These are phyloP conservation scores for Gasterosteus aculeatus DNA, from an alignment of 2,113 vertebrate genomes.

Conservation along the genomic window DNA sequence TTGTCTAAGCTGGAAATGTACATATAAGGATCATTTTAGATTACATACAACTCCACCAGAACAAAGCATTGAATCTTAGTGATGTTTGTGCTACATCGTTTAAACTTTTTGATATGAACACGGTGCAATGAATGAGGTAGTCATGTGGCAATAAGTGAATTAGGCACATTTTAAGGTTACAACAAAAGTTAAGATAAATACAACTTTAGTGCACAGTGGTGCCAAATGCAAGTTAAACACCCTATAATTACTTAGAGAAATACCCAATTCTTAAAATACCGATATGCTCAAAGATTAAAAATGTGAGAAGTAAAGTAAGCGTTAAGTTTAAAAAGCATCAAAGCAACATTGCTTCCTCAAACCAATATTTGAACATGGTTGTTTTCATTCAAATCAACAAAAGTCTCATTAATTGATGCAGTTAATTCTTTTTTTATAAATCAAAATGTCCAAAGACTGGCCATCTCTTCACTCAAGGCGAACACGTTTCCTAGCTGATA, in stretches of 20 bases:
- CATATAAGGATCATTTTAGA: slow-evolving; percentile 24
- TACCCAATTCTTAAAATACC: background rate
- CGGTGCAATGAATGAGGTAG: slow-evolving; percentile 62
- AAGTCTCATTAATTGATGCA: background rate
- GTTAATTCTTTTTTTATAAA: background rate
- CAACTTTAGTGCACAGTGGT: slow-evolving; percentile 11
- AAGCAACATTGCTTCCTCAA: slow-evolving; percentile 20
- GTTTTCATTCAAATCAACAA: slow-evolving; percentile 14
- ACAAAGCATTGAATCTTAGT: slow-evolving; percentile 1
- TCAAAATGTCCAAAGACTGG: background rate
- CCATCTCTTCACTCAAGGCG: slow-evolving; percentile 74
- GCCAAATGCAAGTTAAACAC: slow-evolving; percentile 5
- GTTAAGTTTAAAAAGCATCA: slow-evolving; percentile 1
- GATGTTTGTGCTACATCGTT: slow-evolving; percentile 20
- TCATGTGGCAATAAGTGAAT: slow-evolving; percentile 43
- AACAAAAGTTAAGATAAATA: slow-evolving; percentile 47
- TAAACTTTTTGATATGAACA: slow-evolving; percentile 22
- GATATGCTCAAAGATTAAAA: slow-evolving; percentile 8
- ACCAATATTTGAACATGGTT: background rate
- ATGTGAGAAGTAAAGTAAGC: background rate
- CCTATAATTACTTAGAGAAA: slow-evolving; percentile 18
- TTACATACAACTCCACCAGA: slow-evolving; percentile 25
- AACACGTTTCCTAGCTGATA: slow-evolving; percentile 77
- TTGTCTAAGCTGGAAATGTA: slow-evolving; percentile 9
- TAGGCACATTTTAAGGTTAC: slow-evolving; percentile 37